Conservation (phyloP, 64 coral and sea anemone genomes). For the Pocillopora verrucosa region DNA sequence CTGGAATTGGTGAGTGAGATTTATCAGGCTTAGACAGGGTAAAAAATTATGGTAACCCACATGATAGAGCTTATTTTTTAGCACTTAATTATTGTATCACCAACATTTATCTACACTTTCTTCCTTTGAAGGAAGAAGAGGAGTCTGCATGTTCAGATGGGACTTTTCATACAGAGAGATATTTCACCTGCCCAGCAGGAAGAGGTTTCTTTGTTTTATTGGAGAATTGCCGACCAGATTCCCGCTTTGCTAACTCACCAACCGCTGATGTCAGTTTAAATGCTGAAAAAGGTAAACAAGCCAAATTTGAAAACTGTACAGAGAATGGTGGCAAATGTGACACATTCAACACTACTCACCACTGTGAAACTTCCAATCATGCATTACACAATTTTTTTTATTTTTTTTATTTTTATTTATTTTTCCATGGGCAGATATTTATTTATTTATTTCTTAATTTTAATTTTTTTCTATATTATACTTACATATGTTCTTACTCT, state of each 20-base stretch:
- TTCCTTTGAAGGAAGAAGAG: constrained; percentile 63
- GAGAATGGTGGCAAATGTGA: no score
- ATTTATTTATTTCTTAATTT: no score
- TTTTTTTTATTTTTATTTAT: no score
- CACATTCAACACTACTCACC: no score
- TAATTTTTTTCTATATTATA: no score
- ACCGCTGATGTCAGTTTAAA: neutral
- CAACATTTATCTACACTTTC: neutral
- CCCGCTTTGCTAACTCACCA: constrained; percentile 53
- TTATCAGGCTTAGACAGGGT: neutral
- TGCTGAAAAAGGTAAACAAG: no score
- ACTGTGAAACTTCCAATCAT: no score
- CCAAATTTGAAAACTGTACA: no score
- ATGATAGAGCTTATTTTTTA: neutral
- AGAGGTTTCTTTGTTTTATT: constrained; percentile 82
- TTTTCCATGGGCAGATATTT: no score
- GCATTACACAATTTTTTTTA: no score
- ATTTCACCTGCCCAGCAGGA: constrained; percentile 80
- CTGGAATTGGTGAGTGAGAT: constrained; percentile 78
- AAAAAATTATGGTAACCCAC: neutral
- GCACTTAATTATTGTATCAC: neutral
- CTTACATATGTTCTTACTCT: no score
- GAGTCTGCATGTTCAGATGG: constrained; percentile 79
- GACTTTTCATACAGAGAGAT: constrained; percentile 67
- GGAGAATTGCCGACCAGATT: constrained; percentile 65